Base-by-base conservation (phyloP, 2,797 vertebrate genomes). In the Merluccius polli region DNA sequence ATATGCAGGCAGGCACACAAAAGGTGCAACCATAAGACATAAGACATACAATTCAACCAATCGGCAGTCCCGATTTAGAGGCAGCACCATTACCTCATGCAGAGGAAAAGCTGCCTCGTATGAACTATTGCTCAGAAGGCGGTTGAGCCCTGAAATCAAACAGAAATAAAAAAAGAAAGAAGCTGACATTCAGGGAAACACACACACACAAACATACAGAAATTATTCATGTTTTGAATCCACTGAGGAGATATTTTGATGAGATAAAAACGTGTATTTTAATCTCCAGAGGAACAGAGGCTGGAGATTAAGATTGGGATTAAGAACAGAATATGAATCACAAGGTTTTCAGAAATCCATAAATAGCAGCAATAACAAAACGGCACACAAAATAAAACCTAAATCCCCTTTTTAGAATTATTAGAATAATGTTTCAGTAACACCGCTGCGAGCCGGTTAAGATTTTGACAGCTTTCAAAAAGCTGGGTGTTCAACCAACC, bases 91-190 rank as follows among this genome's bases (percentile, higher is more conserved):
- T 96, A 97, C 97, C 96, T 97, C 96, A 32, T 98, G 96, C 85
- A 98, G 94, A 82, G 96, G 96, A 87, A 98, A 98, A 4, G 96
- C 95, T 87, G 96, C 96, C 90, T 98, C 97, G 79, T 97, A 97
- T 72, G 96, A 96, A 88, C 90, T 95, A 84, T 97, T 97, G 91
- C 93, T 96, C 87, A 98, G 92, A 87, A 98, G 94, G 85, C 95
- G 96, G 93, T 97, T 97, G 78, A 98, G 88, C 83, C 97, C 97
- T 98, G 80, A 2, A 86, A 79, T 33, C 21, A 74, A 67, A 78
- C 24, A 71, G 18, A 52, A 9, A 35, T n/a, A 80, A 30, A 30
- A 35, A 74, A 27, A 68, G 9, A 29, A 59, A 52, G 33, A 72
- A 32, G 33, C 32, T 21, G 30, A 48, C 27, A 38, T 29, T 52